These are phyloP conservation scores for Hesperia comma DNA, from an alignment of 2,888 invertebrate genomes.

Conservation along the genomic window DNA sequence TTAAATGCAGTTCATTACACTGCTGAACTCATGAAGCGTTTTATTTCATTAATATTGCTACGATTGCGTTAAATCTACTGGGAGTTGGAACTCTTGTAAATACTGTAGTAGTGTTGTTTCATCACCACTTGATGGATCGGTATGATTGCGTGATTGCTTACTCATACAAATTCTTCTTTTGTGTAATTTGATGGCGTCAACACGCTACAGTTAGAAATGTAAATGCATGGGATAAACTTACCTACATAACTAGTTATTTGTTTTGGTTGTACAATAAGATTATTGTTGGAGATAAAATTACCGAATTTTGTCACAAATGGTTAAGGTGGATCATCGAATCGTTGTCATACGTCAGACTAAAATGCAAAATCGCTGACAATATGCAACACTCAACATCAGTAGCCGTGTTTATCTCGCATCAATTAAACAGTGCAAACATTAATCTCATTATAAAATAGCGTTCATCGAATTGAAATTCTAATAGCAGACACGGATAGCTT, in stretches of 20 bases:
- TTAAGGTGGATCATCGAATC: no score
- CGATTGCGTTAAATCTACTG: neutral
- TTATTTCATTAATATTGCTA: neutral
- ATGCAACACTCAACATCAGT: no score
- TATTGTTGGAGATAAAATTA: no score
- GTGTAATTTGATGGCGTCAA: neutral
- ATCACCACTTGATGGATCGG: neutral
- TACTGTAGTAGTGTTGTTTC: neutral
- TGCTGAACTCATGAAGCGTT: neutral
- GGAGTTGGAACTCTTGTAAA: neutral
- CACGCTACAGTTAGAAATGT: neutral
- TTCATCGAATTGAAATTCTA: neutral
- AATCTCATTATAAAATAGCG: no score
- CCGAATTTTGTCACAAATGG: no score
- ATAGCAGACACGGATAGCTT: slow-evolving; percentile 2
- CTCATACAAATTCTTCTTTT: neutral
- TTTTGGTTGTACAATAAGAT: neutral
- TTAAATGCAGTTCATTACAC: slow-evolving; percentile 17
- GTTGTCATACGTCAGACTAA: no score
- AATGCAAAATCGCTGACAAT: no score
- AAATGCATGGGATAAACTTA: no score
- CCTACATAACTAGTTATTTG: no score
- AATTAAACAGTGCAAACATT: no score
- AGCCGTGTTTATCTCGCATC: no score
- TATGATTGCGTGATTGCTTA: neutral